phyloP scores from a whole-genome alignment of 2,113 vertebrate genomes.

The Lophotis ruficrista region DNA sequence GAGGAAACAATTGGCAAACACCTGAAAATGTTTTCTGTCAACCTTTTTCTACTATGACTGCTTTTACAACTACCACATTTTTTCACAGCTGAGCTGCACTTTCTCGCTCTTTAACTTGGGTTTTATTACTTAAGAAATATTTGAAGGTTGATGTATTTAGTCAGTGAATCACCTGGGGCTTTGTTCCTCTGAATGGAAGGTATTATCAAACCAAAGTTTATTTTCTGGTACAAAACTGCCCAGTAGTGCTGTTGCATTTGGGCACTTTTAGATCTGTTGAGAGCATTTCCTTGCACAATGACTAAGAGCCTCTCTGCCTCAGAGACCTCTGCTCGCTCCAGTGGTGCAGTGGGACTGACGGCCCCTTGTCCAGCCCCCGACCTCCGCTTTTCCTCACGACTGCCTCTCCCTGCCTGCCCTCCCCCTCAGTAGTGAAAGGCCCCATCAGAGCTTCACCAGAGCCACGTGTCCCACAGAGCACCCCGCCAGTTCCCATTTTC shows the following conservation, averaged over 20 bases:
- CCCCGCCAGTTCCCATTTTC: background rate
- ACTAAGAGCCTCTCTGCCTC: background rate
- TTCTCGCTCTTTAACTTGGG: background rate
- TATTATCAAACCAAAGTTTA: background rate
- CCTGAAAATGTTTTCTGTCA: background rate
- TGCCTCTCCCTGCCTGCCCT: fast-evolving
- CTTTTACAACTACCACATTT: background rate
- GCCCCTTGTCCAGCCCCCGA: background rate
- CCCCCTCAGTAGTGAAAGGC: background rate
- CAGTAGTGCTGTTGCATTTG: background rate
- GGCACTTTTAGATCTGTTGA: background rate
- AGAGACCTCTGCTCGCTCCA: background rate
- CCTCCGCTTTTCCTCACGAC: background rate
- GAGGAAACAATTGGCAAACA: background rate
- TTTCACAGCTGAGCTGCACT: background rate
- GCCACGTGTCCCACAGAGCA: background rate
- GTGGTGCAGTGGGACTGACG: fast-evolving
- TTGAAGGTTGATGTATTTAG: background rate
- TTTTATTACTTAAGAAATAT: background rate
- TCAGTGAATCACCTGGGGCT: background rate
- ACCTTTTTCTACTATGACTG: background rate
- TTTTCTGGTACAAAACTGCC: background rate
- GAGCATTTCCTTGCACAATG: background rate
- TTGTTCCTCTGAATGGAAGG: background rate
- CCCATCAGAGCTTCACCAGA: background rate